Conservation (phyloP, 2,888 invertebrate species). For the Colostygia pectinataria region DNA sequence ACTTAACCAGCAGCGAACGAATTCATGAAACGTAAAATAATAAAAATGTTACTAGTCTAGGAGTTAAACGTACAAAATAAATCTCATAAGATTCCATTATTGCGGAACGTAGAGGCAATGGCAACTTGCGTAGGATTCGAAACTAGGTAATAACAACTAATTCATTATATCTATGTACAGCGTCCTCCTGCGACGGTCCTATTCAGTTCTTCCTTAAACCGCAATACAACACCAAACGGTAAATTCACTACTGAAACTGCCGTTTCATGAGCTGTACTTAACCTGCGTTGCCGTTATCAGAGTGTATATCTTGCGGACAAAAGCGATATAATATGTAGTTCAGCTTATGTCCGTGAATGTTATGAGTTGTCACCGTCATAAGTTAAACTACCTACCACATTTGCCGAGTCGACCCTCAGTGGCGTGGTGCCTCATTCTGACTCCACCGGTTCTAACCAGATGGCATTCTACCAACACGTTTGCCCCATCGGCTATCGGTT, state of each 20-base stretch:
- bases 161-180: conserved; percentile 46
- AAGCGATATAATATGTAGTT: too few species aligned
- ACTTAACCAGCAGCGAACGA: conserved; percentile 60
- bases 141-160: conserved; percentile 40
- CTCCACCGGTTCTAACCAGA: too few species aligned
- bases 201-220: conserved; percentile 29
- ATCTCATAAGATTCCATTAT: conserved; percentile 54
- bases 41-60: conserved; percentile 56
- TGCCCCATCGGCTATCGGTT: too few species aligned
- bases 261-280: not conserved
- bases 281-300: too few species aligned
- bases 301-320: too few species aligned
- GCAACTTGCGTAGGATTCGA: conserved; percentile 64
- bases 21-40: conserved; percentile 62
- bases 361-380: too few species aligned
- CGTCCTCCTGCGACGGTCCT: conserved; percentile 39
- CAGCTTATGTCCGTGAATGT: too few species aligned
- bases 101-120: conserved; percentile 55
- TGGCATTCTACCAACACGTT: too few species aligned
- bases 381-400: too few species aligned
- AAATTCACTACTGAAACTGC: conserved; percentile 5
- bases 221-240: conserved; percentile 26
- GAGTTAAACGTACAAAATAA: conserved; percentile 59
- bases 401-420: too few species aligned
- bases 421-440: too few species aligned